Base-by-base conservation (phyloP, 2,888 invertebrate species). In the Orthosia cruda region DNA sequence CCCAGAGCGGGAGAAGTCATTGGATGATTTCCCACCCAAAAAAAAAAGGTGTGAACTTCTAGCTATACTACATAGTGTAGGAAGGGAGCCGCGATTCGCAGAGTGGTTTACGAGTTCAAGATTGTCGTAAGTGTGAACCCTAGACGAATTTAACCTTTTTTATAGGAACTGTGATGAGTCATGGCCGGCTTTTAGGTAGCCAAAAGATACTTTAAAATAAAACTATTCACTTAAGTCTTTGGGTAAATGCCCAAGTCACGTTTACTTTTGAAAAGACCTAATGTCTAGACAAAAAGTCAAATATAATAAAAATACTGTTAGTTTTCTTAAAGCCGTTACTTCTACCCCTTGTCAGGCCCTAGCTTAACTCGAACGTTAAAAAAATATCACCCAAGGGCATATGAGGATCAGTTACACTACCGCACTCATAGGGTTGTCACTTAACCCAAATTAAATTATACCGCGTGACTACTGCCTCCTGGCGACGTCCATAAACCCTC, bases 371-470 rank as follows among this genome's bases (percentile, higher is more conserved):
- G 54, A 47, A 55, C 63, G 57, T 74, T 64, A 64, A 77, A 87
- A 87, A 87, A 80, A 85, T 81, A 80, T 61, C 62, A 72, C 70
- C 77, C 63, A 18, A 59, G 59, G 40, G 66, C 50, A 63, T 66
- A 52, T 65, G 47, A 54, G 81, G 82, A 82, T 85, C 85, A 84
- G 67, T 72, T 71, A 74, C 76, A 67, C 76, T 61, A 68, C 63
- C 32, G 66, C 68, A 66, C 62, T 66, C 72, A 85, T 77, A 85
- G 63, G 85, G 77, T 59, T 84, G 87, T 87, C 87, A 84, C 85
- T 87, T 87, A 84, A 87, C 85, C 87, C 64, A 87, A 87, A 85
- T 85, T 84, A 85, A 87, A 77, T 85, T 74, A 85, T 78, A 66
- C 68, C 71, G 77, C 65, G 63, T 69, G 81, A 71, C 68, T 84